Evolutionary conservation across 2,113 vertebrate species (phyloP).

Genomic region (Xenus cinereus): DNA sequence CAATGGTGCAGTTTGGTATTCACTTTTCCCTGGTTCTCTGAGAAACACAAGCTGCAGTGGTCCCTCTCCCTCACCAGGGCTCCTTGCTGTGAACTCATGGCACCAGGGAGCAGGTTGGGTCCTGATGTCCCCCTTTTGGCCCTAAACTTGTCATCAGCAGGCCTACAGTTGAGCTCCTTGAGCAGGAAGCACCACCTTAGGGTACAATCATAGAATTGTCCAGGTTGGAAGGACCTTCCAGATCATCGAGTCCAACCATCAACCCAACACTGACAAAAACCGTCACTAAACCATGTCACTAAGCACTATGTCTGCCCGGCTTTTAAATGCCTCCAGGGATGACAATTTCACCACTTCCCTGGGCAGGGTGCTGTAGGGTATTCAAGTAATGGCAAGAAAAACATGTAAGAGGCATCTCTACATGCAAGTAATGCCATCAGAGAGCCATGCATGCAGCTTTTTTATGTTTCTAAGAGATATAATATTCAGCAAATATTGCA

Average conservation of each 20-base stretch:
- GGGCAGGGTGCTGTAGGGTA: neutral
- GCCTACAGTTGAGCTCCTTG: neutral
- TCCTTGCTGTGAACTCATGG: neutral
- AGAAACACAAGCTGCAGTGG: neutral
- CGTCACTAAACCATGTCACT: too few relatives aligned
- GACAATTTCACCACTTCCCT: too few relatives aligned
- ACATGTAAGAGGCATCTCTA: neutral
- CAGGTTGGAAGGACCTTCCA: too few relatives aligned
- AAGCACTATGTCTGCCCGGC: too few relatives aligned
- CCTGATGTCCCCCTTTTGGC: neutral
- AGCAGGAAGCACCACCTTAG: neutral
- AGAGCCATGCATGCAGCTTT: neutral
- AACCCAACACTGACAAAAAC: too few relatives aligned
- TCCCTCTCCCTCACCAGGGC: neutral
- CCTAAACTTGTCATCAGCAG: neutral
- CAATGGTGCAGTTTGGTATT: rapidly evolving
- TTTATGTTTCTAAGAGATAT: neutral
- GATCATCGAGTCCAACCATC: too few relatives aligned
- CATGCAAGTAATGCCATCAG: neutral
- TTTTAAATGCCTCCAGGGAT: too few relatives aligned
- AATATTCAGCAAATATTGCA: neutral
- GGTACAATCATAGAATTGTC: neutral
- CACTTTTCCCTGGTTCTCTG: neutral
- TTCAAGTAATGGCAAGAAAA: neutral
- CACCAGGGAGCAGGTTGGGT: neutral